Base-by-base conservation (phyloP, 2,797 vertebrate species). In the Lutjanus argentimaculatus region DNA sequence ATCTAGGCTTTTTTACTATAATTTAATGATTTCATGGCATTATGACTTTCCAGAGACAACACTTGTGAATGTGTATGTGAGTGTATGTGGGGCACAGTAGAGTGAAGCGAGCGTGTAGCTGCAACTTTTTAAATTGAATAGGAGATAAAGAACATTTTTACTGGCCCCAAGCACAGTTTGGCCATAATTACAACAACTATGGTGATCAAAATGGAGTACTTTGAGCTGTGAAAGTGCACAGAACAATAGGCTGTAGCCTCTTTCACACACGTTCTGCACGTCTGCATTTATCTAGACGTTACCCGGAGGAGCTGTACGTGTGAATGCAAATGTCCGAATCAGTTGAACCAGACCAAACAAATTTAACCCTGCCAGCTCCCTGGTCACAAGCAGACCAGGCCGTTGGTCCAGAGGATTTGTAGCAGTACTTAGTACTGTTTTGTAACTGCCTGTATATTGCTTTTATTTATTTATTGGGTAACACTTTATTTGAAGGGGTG, bases 21-120 rank as follows among this genome's bases (percentile, higher is more conserved):
- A 83, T 71, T 75, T 15, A 82, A 48, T 83, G 6, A 83, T 80
- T 80, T 69, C 67, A 79, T 45, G 51, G 12, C 46, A 11, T 36
- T 43, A 43, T 56, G 55, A 72, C 65, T 83, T 79, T 70, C 42
- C 6, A 55, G 55, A 48, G 49, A 67, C 21, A 51, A 52, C 14
- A 42, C 15, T 40, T 40, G 53, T 61, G 49, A 51, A 8, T 21
- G 53, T 58, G 68, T 40, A 5, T 36, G 77, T 65, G 53, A 19
- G 36, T n/a, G 67, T 71, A 48, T 58, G 52, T 63, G 22, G 13
- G 17, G 21, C 21, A 9, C 30, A 48, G 58, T 8, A 17, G 67
- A 71, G 22, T 45, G 1, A 22, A 71, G 56, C 15, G 64, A 46
- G 40, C 17, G 10, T 30, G 19, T 2, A 43, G 45, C 63, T 45